These are phyloP conservation scores for Halichondria panicea DNA, from an alignment of 37 sponge, comb jelly and placozoan genomes.

Conservation along the genomic window DNA sequence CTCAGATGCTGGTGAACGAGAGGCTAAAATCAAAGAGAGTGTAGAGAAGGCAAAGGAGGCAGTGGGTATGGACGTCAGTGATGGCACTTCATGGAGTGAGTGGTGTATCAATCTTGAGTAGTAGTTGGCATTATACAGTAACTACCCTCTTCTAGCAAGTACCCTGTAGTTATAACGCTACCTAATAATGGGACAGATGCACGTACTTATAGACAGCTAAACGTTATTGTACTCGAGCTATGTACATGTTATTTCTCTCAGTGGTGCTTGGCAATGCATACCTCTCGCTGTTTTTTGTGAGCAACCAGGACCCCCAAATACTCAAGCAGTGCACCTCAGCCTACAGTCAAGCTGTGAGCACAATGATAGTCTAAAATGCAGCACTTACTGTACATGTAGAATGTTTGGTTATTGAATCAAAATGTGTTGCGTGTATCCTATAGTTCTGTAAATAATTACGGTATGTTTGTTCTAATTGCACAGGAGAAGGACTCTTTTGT, in stretches of 20 bases:
- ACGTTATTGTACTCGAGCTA: background rate
- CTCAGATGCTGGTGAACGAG: slow-evolving; percentile 47
- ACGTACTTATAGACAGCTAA: background rate
- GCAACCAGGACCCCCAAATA: slow-evolving; percentile 38
- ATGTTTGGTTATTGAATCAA: no score
- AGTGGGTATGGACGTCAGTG: slow-evolving; percentile 69
- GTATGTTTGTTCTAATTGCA: background rate
- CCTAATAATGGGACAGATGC: background rate
- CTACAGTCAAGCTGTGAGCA: slow-evolving; percentile 73
- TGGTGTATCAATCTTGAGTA: background rate
- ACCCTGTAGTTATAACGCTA: background rate
- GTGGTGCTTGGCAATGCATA: slow-evolving; percentile 84
- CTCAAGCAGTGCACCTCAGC: slow-evolving; percentile 62
- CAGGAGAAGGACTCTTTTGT: slow-evolving; percentile 75
- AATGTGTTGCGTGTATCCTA: no score
- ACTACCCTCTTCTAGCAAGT: background rate
- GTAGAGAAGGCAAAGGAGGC: slow-evolving; percentile 81
- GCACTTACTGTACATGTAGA: no score
- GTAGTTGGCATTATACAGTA: background rate
- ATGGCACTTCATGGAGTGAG: slow-evolving; percentile 89
- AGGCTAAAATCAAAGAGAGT: slow-evolving; percentile 53
- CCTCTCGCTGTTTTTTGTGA: slow-evolving; percentile 66
- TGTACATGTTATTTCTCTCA: slow-evolving; percentile 21
- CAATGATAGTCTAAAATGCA: background rate
- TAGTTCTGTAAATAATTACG: no score